These are phyloP conservation scores for Apolygus lucorum DNA, from an alignment of 1,140 invertebrate genomes.

Conservation along the genomic window DNA sequence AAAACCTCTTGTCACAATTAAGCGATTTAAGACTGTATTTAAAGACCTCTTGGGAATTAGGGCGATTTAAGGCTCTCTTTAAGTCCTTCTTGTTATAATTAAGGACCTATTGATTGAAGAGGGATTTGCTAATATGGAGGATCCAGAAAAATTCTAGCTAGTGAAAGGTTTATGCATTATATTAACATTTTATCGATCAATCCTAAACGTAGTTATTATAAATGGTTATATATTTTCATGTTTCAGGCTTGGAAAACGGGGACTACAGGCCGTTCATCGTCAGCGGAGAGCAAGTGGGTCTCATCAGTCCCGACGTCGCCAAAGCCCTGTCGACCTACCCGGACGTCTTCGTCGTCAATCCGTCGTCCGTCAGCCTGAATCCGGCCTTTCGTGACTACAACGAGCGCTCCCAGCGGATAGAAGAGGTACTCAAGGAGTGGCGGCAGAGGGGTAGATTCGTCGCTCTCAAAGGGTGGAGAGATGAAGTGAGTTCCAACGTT, in stretches of 20 bases:
- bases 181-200: no score
- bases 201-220: no score
- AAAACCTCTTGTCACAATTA: no score
- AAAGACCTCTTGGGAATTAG: no score
- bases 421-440: slow-evolving; percentile 65
- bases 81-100: no score
- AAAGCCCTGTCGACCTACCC: slow-evolving; percentile 69
- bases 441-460: slow-evolving; percentile 54
- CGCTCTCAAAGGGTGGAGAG: slow-evolving; percentile 77
- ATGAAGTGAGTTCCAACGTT: slow-evolving; percentile 54
- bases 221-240: slow-evolving; percentile 31
- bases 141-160: no score
- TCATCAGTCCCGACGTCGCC: slow-evolving; percentile 71
- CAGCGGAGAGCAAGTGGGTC: slow-evolving; percentile 76
- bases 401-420: slow-evolving; percentile 67
- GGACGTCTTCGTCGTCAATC: slow-evolving; percentile 53
- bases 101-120: no score
- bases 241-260: slow-evolving; percentile 56
- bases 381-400: slow-evolving; percentile 73
- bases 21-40: no score
- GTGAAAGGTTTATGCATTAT: no score
- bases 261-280: slow-evolving; percentile 78
- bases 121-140: no score
- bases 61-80: no score
- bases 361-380: slow-evolving; percentile 66